Evolutionary conservation across 2,797 vertebrate species (phyloP), one percentile per base, ranked within the genome.

Genomic region (Tapera naevia): DNA sequence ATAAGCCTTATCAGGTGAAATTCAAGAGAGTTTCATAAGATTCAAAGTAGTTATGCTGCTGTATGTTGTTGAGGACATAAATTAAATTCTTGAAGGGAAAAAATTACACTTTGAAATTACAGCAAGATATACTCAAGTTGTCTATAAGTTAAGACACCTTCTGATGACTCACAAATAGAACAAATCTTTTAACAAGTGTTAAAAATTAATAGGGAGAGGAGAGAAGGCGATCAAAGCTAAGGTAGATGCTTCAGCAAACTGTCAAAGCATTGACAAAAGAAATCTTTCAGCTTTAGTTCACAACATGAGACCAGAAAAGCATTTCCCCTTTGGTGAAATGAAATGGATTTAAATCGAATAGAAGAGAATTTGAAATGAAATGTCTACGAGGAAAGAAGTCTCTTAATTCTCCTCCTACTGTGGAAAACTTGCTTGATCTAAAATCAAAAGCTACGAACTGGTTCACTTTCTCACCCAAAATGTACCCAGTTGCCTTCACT

Each of bases 111-210:
- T 92, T 86, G 89, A 95, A 94, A 89, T 86, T 91, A 82, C 91
- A 88, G 73, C 35, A 61, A 64, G 71, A 60, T 66, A n/a, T 82
- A 87, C 53, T 92, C 0, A 1, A 64, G 67, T 18, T 57, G 37
- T 66, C 76, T 86, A 81, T 82, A 94, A 93, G 94, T 91, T 83
- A 96, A 94, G 89, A 82, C 48, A 95, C 88, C 74, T 92, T 96
- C 78, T 92, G 7, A 2, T 18, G 48, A 85, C 46, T 94, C 83
- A 80, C 89, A 90, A 94, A 94, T 33, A 94, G 91, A 94, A 84
- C 88, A 88, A 90, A 95, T 85, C 91, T 90, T 85, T 94, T 95
- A 94, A 93, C 84, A 92, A 94, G 95, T 93, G 88, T 95, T 95
- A 94, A 96, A 96, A 94, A 94, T 92, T 95, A 96, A 93, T 92